Base-by-base conservation (phyloP, 2,113 vertebrate species). In the Podarcis cretensis region DNA sequence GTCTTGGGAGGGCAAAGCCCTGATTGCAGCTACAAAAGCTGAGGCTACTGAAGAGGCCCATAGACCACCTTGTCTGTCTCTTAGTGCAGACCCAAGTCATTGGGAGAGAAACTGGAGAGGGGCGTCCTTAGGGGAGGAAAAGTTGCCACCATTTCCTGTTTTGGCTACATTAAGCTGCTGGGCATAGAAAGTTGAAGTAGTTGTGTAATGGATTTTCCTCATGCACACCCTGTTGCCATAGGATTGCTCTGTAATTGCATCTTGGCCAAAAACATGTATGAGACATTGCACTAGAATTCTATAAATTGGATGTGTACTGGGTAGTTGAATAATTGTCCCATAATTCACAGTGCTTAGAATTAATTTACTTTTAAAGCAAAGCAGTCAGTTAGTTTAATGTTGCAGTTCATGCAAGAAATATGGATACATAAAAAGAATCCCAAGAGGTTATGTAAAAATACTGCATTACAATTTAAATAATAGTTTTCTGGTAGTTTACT, bases 391-490 rank as follows among this genome's bases (percentile, higher is more conserved):
- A 78, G 16, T 54, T 90, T 91, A 90, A 87, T 89, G 88, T 74
- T 91, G 76, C 68, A 75, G 54, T 89, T 81, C 59, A 84, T 32
- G 40, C 86, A 27, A 84, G 74, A 87, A 80, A 18, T 84, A n/a
- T 89, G 18, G 79, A 78, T 89, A 83, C n/a, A 86, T 92, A 89
- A 94, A 90, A 6, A 54, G 74, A 94, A 91, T 84, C 54, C 77
- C 89, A 90, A 5, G 90, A 90, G 78, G 14, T 88, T 94, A 37
- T 27, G 6, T 90, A 57, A 89, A 94, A 89, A 85, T 87, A 93
- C 27, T 91, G 94, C 88, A 78, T 93, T 94, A 90, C 10, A 81
- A 89, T 95, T 92, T 87, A 93, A 90, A 93, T 25, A n/a, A 71
- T 71, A 32, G n/a, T 20, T 89, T 93, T 37, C 57, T 90, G 96